A percentile compares a stretch with the other conserved stretches of the same genome.
Evolutionary conservation across 2,113 vertebrate genomes (phyloP).

Genomic region (Picathartes gymnocephalus): DNA sequence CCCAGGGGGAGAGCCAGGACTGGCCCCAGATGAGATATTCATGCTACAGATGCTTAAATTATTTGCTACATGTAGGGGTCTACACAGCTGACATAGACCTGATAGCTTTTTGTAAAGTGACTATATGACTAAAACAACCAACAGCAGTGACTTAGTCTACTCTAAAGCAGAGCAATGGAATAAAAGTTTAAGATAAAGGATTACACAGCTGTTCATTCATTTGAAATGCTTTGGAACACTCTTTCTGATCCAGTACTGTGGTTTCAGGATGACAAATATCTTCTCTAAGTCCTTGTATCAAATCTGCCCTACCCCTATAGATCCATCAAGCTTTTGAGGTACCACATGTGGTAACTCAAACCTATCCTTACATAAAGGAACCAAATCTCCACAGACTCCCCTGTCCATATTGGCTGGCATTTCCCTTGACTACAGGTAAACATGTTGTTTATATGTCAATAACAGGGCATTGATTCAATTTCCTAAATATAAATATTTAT

Average conservation of each 20-base stretch:
- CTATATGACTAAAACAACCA: neutral
- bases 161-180: neutral
- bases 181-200: neutral
- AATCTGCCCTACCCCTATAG: neutral
- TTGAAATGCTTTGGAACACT: neutral
- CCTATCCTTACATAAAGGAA: neutral
- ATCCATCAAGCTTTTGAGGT: neutral
- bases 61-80: neutral
- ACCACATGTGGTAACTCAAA: neutral
- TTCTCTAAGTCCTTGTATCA: neutral
- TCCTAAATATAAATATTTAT: neutral
- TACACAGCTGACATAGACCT: neutral
- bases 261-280: neutral
- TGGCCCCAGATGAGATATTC: neutral
- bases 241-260: neutral
- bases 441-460: neutral
- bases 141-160: neutral
- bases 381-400: neutral
- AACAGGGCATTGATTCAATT: neutral
- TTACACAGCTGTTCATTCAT: neutral
- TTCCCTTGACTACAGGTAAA: neutral
- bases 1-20: neutral
- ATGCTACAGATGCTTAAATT: neutral
- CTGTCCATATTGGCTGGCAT: neutral
- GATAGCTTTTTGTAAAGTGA: neutral